These are phyloP conservation scores for Andricus grossulariae DNA, from an alignment of 1,140 invertebrate species.

Conservation along the genomic window DNA sequence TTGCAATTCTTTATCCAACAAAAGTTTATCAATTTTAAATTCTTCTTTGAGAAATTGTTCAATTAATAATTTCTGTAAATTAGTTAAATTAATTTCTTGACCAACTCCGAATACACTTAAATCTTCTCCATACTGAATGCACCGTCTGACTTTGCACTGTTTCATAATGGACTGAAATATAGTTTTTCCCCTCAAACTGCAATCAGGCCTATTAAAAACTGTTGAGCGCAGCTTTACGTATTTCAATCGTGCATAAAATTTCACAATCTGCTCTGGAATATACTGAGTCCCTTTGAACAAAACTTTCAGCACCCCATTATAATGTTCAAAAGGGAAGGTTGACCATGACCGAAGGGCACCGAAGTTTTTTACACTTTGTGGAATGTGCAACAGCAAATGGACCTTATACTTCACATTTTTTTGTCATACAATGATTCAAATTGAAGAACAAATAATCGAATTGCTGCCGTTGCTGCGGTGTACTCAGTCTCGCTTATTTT, in stretches of 20 bases:
- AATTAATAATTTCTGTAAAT: conserved; percentile 33
- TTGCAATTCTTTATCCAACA: neutral
- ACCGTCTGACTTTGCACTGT: conserved; percentile 32
- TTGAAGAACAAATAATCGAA: conserved; percentile 44
- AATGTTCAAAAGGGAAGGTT: conserved; percentile 45
- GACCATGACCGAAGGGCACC: conserved; percentile 48
- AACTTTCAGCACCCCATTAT: conserved; percentile 43
- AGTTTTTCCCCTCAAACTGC: no score
- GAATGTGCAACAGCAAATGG: conserved; percentile 44
- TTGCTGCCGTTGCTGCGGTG: conserved; percentile 25
- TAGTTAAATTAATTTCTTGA: conserved; percentile 23
- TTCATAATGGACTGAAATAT: conserved; percentile 17
- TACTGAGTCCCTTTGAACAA: conserved; percentile 34
- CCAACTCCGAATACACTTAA: conserved; percentile 35
- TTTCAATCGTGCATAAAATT: no score
- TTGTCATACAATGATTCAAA: conserved; percentile 35
- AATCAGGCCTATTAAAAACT: no score
- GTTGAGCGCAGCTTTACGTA: no score
- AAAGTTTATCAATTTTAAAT: neutral
- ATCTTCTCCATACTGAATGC: conserved; percentile 22
- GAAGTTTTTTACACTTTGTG: conserved; percentile 37
- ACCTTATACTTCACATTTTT: conserved; percentile 1
- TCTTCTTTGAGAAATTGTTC: neutral
- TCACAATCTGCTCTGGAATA: no score
- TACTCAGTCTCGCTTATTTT: conserved; percentile 38